Conservation (phyloP, 2,113 vertebrate species). For the Passer domesticus region DNA sequence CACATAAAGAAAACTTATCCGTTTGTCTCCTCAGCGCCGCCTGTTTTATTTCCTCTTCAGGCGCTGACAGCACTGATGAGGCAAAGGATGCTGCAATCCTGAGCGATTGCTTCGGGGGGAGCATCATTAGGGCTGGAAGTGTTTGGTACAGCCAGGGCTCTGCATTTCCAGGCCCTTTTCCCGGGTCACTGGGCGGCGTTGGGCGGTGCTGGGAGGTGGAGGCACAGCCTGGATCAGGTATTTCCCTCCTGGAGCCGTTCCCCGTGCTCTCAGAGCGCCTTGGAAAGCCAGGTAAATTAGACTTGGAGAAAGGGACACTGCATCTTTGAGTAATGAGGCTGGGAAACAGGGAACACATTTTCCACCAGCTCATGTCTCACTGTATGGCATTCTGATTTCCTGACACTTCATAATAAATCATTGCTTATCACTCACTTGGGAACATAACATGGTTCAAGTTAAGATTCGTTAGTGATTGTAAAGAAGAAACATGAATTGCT, state of each 20-base stretch:
- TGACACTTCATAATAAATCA: constrained; percentile 81
- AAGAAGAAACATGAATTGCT: constrained; percentile 77
- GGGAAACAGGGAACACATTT: constrained; percentile 77
- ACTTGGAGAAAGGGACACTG: constrained; percentile 69
- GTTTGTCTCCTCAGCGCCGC: not conserved
- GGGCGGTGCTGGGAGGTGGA: not conserved
- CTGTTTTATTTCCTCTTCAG: constrained; percentile 5
- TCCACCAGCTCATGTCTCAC: constrained; percentile 77
- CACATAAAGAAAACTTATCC: constrained; percentile 51
- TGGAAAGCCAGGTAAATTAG: constrained; percentile 68
- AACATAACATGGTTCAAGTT: constrained; percentile 75
- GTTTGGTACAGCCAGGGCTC: not conserved
- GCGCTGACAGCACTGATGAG: not conserved
- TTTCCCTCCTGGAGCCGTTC: not conserved
- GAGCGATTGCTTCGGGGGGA: not conserved
- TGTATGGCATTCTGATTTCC: constrained; percentile 76
- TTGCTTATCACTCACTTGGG: constrained; percentile 80
- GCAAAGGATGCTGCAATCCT: not conserved
- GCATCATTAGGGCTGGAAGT: not conserved
- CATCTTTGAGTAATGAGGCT: constrained; percentile 78
- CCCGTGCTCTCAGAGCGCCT: not conserved
- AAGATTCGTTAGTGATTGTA: constrained; percentile 80
- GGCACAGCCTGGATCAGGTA: not conserved
- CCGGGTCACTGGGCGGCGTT: accelerated
- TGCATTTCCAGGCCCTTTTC: not conserved